A percentile compares a stretch with the other conserved stretches of the same genome.
Evolutionary conservation across 1,140 invertebrate genomes (phyloP).

Genomic region (Battus philenor): DNA sequence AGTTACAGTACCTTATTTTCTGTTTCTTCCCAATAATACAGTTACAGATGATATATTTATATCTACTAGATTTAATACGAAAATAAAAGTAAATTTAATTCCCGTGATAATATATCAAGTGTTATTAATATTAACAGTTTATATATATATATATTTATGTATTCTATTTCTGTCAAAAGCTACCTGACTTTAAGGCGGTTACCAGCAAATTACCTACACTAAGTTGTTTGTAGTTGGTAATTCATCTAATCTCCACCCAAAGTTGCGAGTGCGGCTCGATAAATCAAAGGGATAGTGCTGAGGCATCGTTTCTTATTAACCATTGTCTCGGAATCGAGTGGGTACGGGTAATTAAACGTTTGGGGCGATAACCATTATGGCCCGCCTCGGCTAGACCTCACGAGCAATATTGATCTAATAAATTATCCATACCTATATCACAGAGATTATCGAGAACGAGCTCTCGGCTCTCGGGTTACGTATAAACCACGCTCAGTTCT

Average conservation of each 20-base stretch:
- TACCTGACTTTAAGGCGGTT: too few relatives aligned
- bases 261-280: constrained; percentile 40
- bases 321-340: constrained; percentile 55
- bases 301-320: constrained; percentile 62
- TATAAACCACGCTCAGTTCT: constrained; percentile 6
- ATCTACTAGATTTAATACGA: too few relatives aligned
- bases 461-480: constrained; percentile 7
- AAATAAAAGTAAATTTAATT: too few relatives aligned
- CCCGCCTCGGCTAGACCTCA: constrained; percentile 43
- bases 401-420: constrained; percentile 63
- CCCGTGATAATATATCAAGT: too few relatives aligned
- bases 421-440: constrained; percentile 49
- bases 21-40: too few relatives aligned
- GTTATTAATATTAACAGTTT: too few relatives aligned
- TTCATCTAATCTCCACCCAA: constrained; percentile 46
- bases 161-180: too few relatives aligned
- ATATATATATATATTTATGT: too few relatives aligned
- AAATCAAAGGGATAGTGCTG: constrained; percentile 56
- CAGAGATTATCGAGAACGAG: constrained; percentile 44
- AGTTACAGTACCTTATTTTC: too few relatives aligned
- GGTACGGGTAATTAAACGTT: constrained; percentile 62
- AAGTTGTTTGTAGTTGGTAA: constrained; percentile 42
- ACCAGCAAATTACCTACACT: constrained; percentile 21
- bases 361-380: constrained; percentile 55
- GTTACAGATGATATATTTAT: too few relatives aligned